phyloP scores from a whole-genome alignment of 2,113 vertebrate genomes.

The Bettongia penicillata region DNA sequence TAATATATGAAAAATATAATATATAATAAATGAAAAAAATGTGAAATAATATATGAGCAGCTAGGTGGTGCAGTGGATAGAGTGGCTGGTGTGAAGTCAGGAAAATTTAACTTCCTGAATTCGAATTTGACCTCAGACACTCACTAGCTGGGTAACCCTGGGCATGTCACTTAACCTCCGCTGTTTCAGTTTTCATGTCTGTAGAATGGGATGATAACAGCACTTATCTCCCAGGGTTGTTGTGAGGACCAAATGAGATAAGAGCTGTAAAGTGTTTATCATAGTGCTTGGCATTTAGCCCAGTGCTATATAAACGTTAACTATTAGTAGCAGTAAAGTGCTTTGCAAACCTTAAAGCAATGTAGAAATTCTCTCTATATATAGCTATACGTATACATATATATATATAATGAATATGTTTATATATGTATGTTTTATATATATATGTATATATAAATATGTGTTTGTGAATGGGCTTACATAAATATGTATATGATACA shows the following conservation, averaged over 20 bases:
- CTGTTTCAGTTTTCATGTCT: neutral
- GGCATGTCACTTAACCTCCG: neutral
- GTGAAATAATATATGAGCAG: too few species aligned
- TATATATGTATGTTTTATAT: neutral
- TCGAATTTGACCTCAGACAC: neutral
- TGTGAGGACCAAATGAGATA: neutral
- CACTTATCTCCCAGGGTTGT: neutral
- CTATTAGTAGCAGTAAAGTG: neutral
- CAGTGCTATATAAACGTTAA: neutral
- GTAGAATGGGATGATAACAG: neutral
- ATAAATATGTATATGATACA: neutral
- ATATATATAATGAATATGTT: too few species aligned
- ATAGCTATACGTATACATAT: neutral
- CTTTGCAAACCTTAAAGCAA: neutral
- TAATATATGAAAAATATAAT: too few species aligned
- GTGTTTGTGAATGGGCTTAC: neutral
- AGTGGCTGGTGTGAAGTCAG: neutral
- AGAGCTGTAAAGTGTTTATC: neutral
- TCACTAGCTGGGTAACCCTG: neutral
- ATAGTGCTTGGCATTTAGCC: neutral
- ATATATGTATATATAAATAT: too few species aligned
- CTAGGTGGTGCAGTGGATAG: neutral
- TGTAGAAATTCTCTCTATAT: neutral
- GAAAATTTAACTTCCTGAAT: neutral
- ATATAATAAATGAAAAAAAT: too few species aligned